Percentiles rank a stretch among this genome's conserved stretches.
Conservation (phyloP, 2,797 vertebrate genomes). For the Gymnothorax javanicus region DNA sequence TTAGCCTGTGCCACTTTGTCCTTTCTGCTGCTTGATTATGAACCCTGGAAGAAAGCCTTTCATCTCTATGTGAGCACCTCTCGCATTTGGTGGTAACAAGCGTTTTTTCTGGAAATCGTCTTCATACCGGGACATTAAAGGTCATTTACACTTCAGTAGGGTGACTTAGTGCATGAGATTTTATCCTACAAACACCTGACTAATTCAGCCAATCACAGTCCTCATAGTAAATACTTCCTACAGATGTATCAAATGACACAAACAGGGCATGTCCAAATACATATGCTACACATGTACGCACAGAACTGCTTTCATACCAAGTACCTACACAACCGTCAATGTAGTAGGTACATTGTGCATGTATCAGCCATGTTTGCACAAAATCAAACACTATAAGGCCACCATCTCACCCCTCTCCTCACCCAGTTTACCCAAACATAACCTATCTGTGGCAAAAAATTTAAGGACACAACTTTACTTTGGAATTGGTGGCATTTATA, state of each 20-base stretch:
- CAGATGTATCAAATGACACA: neutral
- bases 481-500: no score
- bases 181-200: neutral
- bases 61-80: neutral
- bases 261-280: no score
- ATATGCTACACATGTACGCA: no score
- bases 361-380: no score
- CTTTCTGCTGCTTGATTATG: neutral
- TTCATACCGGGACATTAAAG: neutral
- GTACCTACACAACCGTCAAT: no score
- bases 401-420: no score
- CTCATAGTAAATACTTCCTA: neutral
- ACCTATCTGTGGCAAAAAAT: no score
- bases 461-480: no score
- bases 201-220: neutral
- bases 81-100: neutral
- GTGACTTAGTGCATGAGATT: neutral
- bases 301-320: no score
- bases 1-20: neutral
- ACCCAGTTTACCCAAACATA: no score
- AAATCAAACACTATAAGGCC: no score
- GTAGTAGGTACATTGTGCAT: no score
- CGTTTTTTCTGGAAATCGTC: neutral
- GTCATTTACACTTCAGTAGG: neutral
- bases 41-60: neutral